Conservation (phyloP, 2,888 invertebrate species). For the Amiota mariae region DNA sequence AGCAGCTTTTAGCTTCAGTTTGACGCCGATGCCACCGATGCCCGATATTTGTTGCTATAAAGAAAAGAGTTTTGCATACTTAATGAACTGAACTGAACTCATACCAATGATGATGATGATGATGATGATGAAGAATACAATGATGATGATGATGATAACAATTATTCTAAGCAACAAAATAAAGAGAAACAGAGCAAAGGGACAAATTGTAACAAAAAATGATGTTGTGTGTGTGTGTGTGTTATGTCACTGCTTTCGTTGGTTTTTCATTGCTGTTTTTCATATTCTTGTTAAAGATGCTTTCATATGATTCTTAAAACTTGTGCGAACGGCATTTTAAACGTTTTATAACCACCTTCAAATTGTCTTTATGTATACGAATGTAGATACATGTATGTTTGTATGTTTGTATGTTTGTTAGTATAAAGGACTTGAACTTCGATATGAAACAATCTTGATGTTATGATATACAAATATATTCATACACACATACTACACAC, state of each 20-base stretch:
- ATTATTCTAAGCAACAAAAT: too few relatives aligned
- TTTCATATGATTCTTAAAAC: neutral
- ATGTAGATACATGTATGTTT: slow-evolving; percentile 45
- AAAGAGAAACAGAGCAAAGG: too few relatives aligned
- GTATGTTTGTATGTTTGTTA: too few relatives aligned
- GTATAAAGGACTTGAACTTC: too few relatives aligned
- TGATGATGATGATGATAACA: neutral
- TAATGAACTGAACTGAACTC: neutral
- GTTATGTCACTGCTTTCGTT: too few relatives aligned
- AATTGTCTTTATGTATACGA: slow-evolving; percentile 49
- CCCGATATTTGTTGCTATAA: too few relatives aligned
- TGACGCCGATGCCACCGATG: too few relatives aligned
- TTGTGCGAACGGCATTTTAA: slow-evolving; percentile 51
- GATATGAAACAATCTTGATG: neutral
- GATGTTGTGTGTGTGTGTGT: neutral
- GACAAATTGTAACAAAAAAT: too few relatives aligned
- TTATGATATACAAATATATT: neutral
- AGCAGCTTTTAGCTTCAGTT: too few relatives aligned
- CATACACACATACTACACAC: neutral
- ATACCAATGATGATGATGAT: neutral
- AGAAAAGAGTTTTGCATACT: neutral
- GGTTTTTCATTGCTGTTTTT: too few relatives aligned
- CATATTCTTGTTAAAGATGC: too few relatives aligned
- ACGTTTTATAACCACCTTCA: slow-evolving; percentile 58
- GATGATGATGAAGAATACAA: neutral